Base-by-base conservation (phyloP, 2,797 vertebrate genomes). In the Coregonus ussuriensis region DNA sequence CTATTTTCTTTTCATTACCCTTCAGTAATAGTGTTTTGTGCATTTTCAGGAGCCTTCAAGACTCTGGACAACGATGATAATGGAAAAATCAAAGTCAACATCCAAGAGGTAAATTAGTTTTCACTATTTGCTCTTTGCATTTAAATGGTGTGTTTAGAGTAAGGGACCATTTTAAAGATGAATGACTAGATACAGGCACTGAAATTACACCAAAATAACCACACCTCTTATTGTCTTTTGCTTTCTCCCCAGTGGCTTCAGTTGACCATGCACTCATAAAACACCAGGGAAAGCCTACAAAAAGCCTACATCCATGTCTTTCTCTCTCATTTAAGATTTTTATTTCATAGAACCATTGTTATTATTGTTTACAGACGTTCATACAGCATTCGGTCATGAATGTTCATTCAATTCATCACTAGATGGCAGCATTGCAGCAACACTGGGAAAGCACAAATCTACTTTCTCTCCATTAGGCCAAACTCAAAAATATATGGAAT, bases 241-340 rank as follows among this genome's bases (percentile, higher is more conserved):
- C 21, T 29, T 67, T 59, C 6, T 87, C 79, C 31, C 1, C 93
- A 98, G 97, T 98, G 96, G 96, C 92, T 98, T n/a, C 96, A 97
- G 93, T 88, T 98, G 85, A 97, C 96, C 0, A 97, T 97, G 97
- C 97, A 98, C 73, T 98, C 97, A 0, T 98, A 91, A 96, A 74
- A 63, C 0, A 37, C 18, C 2, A 77, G 18, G 15, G 56, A 82
- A 31, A 41, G 1, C 18, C 73, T 21, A 59, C 35, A 62, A 62
- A 3, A 62, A 62, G n/a, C 2, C n/a, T 62, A n/a, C n/a, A 1
- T 53, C 14, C 18, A 29, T 21, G 16, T 74, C 14, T 76, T 29
- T 72, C 52, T 25, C 52, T 54, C 37, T 67, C 1, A 1, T 16
- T 29, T 13, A 7, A 52, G 37, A 29, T 56, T 31, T 33, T 1